phyloP scores from a whole-genome alignment of 2,113 vertebrate genomes.

The Tachuris rubrigastra region DNA sequence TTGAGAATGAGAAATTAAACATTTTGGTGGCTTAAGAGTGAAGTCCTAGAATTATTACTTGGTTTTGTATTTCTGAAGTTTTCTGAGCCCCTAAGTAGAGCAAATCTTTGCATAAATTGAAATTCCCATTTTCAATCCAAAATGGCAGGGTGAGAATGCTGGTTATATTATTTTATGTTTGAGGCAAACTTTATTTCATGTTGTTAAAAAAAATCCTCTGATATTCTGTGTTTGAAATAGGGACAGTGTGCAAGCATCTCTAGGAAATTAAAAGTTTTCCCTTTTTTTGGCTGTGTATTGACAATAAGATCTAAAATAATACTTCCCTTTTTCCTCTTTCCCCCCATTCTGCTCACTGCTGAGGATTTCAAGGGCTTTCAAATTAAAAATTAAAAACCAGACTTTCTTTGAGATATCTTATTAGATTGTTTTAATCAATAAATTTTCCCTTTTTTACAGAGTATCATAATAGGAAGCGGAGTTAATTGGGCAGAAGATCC shows the following conservation, averaged over 20 bases:
- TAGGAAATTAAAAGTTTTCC: neutral
- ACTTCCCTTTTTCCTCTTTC: neutral
- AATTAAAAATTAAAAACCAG: neutral
- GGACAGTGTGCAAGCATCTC: neutral
- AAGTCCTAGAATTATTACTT: neutral
- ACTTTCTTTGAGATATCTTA: neutral
- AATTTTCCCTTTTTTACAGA: slow-evolving; percentile 54
- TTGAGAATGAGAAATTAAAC: neutral
- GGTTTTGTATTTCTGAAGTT: neutral
- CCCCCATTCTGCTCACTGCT: neutral
- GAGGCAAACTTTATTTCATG: neutral
- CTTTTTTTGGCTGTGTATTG: neutral
- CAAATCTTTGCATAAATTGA: neutral
- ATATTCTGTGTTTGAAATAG: neutral
- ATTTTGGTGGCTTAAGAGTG: neutral
- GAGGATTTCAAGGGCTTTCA: neutral
- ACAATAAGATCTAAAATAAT: neutral
- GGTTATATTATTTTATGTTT: neutral
- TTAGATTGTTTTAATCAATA: neutral
- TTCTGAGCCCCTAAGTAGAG: neutral
- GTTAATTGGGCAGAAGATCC: slow-evolving; percentile 77
- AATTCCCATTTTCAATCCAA: neutral
- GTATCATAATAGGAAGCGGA: slow-evolving; percentile 67
- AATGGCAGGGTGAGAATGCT: neutral
- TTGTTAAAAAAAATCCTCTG: neutral